Evolutionary conservation across 2,888 invertebrate genomes (phyloP), one percentile per base, ranked within the genome.

Genomic region (Drosophila neutralis): DNA sequence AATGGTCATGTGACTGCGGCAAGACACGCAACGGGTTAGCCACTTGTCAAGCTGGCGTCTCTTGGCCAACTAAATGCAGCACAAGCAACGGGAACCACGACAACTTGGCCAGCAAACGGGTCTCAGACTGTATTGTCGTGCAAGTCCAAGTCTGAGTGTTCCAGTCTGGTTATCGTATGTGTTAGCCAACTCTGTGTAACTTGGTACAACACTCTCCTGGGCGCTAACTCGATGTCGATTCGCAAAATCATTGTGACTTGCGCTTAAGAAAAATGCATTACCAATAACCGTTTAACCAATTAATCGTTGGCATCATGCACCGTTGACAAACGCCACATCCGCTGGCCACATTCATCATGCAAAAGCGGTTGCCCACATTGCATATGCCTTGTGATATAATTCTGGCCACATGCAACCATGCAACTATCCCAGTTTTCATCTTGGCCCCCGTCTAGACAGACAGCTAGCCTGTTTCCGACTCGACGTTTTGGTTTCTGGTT

Each of bases 201-300:
- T 53, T 69, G 27, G 21, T 27, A 15, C 15, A 58, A 42, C 70
- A 71, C 64, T 65, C 69, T 65, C 45, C 53, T 66, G 62, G 64
- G 63, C 52, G 69, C 57, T 75, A 79, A 73, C 75, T 60, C 67
- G 57, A 35, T 76, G 77, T 64, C 67, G 74, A 84, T 79, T 84
- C 76, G 76, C 87, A 52, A 82, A 83, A 81, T 84, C 83, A 73
- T 57, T 58, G 71, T 60, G 35, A 24, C 49, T 58, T 63, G 51
- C 38, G 61, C 54, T 42, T 64, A 69, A 68, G 15, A n/a, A 13
- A 13, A 27, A 56, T n/a, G 1, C 13, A 78, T 86, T 84, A 79
- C 61, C 85, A 84, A 89, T 87, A 85, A 85, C 84, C 73, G 89
- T 89, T 85, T 87, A 69, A 65, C 59, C 84, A 84, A 87, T 85